Evolutionary conservation across 2,113 vertebrate species (phyloP), one percentile per base, ranked within the genome.

Genomic region (Chiloscyllium plagiosum): DNA sequence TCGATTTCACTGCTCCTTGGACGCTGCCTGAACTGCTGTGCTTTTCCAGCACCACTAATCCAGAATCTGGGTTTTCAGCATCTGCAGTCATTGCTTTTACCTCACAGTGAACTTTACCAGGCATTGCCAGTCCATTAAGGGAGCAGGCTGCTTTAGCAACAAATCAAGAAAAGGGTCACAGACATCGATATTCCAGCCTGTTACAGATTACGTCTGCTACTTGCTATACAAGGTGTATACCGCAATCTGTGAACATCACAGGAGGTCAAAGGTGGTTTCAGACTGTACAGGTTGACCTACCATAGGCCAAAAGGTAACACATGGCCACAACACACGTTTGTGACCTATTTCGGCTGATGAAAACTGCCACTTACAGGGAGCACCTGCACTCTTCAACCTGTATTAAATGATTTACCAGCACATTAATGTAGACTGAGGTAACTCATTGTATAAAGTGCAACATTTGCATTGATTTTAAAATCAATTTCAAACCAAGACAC

Each of bases 291-390:
- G 93, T 29, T 95, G 68, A 70, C 66, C 42, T 29, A 37, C 61
- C 37, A 19, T 22, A n/a, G 89, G 65, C 89, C 33, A 68, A 68
- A 66, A 22, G 61, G 61, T 93, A 61, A 68, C 89, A n/a, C 19
- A 17, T 29, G 65, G 68, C 93, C 70, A 42, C 93, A 95, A 66
- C 66, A 72, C 70, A 29, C 12, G 93, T 50, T 50, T 70, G 68
- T 50, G 93, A 95, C 93, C 93, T 50, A 95, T 66, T 95, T 95
- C 68, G 70, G 68, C 93, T 70, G 50, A 94, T 94, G 93, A 94
- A 70, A 94, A 50, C 93, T 47, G 37, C 68, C 68, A 95, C 37
- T 15, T 42, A 50, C 3, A 3, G 42, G 19, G 65, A 47, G 93
- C 93, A 95, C 93, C 68, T 70, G 66, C 0, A 22, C 19, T 29